Evolutionary conservation across 2,797 vertebrate genomes (phyloP), one percentile per base, ranked within the genome.

Genomic region (Bovichtus diacanthus): DNA sequence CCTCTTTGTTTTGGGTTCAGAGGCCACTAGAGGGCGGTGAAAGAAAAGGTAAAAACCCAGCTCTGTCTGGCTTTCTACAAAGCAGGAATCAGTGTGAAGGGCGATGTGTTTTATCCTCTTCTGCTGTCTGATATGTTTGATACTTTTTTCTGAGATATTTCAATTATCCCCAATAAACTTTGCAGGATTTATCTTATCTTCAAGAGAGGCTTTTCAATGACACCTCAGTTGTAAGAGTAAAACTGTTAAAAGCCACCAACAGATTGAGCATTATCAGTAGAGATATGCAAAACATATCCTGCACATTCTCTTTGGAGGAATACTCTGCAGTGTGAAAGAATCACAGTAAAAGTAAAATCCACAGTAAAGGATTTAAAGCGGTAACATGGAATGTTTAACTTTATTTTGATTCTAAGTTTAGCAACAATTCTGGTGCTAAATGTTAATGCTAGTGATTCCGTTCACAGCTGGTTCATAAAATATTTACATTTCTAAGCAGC

Each of bases 11-110:
- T n/a, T n/a, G n/a, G 3, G 16, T 1, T 25, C 9, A 34, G 4
- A 1, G 15, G 39, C 70, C 83, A 74, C 76, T 43, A 76, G 76
- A 62, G 79, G 83, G 64, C 63, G 9, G 1, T 62, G 27, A 19
- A 44, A 46, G 47, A 27, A 18, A 59, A 34, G 56, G 1, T 25
- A 55, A 46, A 51, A 46, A 5, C 44, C 13, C 11, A 3, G 8
- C 15, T 9, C n/a, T 59, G n/a, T 8, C 5, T 21, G 34, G 18
- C 36, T 47, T 58, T 59, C 29, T 64, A 44, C 25, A 1, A 1
- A 19, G 5, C 2, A 16, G 51, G 34, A 12, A 59, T 41, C 36
- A 41, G n/a, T 58, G n/a, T 21, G 21, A 9, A 3, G 25, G n/a
- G n/a, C 39, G n/a, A 18, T 59, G 58, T 62, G 59, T 29, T 19